These are phyloP conservation scores for Drosophila burlai DNA, from an alignment of 1,140 invertebrate genomes.

Conservation along the genomic window DNA sequence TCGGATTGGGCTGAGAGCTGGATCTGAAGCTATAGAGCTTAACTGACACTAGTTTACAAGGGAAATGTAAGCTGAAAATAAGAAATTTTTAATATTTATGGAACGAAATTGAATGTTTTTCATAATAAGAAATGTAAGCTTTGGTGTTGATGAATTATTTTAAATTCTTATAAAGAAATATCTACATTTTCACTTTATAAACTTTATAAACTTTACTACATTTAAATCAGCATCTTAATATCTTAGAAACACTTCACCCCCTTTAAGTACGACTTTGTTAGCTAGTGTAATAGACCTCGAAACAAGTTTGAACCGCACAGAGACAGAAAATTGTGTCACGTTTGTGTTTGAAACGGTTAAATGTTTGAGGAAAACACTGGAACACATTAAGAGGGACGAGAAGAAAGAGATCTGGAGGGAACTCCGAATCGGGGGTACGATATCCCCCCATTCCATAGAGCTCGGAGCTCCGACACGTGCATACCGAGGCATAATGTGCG, in stretches of 20 bases:
- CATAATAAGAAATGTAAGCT: not conserved
- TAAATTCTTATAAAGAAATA: not conserved
- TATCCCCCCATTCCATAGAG: slow-evolving; percentile 29
- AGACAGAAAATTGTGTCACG: slow-evolving; percentile 80
- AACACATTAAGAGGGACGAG: slow-evolving; percentile 40
- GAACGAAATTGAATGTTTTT: too few relatives aligned
- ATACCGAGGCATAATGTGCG: slow-evolving; percentile 79
- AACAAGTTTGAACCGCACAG: slow-evolving; percentile 73
- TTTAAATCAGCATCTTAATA: not conserved
- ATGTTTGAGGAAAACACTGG: slow-evolving; percentile 43
- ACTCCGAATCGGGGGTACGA: slow-evolving; percentile 5
- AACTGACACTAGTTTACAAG: slow-evolving; percentile 8
- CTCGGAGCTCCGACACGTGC: slow-evolving; percentile 23
- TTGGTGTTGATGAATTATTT: not conserved
- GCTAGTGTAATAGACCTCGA: slow-evolving; percentile 60
- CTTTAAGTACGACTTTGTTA: not conserved
- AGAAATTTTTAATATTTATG: not conserved
- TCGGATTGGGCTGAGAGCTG: slow-evolving; percentile 3
- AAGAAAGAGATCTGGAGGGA: slow-evolving; percentile 7
- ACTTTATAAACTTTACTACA: not conserved
- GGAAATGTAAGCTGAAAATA: not conserved
- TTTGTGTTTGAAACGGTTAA: slow-evolving; percentile 65
- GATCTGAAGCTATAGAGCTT: slow-evolving; percentile 6
- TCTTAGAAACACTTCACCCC: not conserved
- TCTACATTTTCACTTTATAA: not conserved